These are phyloP conservation scores for Solenopsis invicta DNA, from an alignment of 1,140 invertebrate species.

Conservation along the genomic window DNA sequence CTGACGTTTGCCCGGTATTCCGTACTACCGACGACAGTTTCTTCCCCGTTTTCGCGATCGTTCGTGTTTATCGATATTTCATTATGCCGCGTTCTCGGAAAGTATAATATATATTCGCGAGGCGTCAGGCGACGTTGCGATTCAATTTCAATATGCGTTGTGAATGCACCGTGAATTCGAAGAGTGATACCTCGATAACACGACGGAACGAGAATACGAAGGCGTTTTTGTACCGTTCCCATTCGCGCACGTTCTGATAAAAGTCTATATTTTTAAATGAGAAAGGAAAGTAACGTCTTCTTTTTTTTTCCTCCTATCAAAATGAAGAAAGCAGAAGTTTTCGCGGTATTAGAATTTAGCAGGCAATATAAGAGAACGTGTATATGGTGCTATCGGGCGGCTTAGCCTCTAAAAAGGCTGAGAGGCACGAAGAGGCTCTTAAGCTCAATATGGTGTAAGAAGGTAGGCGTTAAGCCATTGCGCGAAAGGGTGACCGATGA, in stretches of 20 bases:
- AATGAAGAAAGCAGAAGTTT: background rate
- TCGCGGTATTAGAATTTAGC: slow-evolving; percentile 37
- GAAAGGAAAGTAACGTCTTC: background rate
- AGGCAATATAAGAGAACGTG: slow-evolving; percentile 12
- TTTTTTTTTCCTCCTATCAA: background rate
- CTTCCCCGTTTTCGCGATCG: background rate
- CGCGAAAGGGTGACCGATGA: background rate
- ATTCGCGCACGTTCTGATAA: background rate
- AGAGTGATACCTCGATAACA: slow-evolving; percentile 2
- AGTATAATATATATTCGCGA: slow-evolving; percentile 29
- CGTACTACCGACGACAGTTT: background rate
- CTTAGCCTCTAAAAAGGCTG: slow-evolving; percentile 46
- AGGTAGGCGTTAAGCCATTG: slow-evolving; percentile 36
- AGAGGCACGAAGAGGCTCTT: slow-evolving; percentile 53
- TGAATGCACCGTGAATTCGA: slow-evolving; percentile 22
- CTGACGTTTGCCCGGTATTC: background rate
- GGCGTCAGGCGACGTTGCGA: slow-evolving; percentile 11
- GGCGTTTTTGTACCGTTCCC: background rate
- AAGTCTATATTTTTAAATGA: slow-evolving; percentile 3
- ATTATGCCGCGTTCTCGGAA: slow-evolving; percentile 19
- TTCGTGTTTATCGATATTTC: slow-evolving; percentile 55
- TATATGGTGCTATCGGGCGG: slow-evolving; percentile 9
- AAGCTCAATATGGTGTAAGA: slow-evolving; percentile 47
- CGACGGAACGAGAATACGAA: slow-evolving; percentile 15
- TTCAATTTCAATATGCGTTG: slow-evolving; percentile 47